Base-by-base conservation (phyloP, 2,888 invertebrate species). In the Miltochrista miniata region DNA sequence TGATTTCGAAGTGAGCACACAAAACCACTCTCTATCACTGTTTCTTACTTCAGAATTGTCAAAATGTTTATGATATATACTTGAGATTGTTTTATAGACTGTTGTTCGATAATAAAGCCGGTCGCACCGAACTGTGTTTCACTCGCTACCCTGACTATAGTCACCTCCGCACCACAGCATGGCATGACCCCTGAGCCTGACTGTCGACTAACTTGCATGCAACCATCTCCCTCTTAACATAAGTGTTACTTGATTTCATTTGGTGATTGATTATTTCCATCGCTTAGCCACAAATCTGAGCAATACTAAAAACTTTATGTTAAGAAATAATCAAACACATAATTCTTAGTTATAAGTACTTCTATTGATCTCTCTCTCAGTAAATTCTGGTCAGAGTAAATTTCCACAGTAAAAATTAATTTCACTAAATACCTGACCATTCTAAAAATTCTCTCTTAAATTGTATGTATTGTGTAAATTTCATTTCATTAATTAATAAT, bases 121-220 rank as follows among this genome's bases (percentile, higher is more conserved):
- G 83, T 76, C 79, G 90, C 90, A 91, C 90, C 76, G 81, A 91
- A 90, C 79, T 87, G 90, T 90, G 90, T 91, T 91, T 91, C 90
- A 91, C 90, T 91, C 83, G 87, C 85, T 78, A 76, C 81, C 86
- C 90, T 74, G 66, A 41, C 43, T 79, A 70, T 75, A 72, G 76
- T 76, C 76, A 81, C 83, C 87, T 78, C 64, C 72, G 88, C 89
- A 88, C 87, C 74, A 72, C 31, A 81, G 89, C 90, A 90, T 90
- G 89, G 89, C 89, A 89, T 90, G 90, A 68, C 66, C 76, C 72
- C 65, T 90, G 90, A 68, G 65, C 76, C 72, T 65, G 62, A 69
- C 67, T 74, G 72, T 73, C 68, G 68, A 77, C 72, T 87, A 81
- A 87, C 81, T 72, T 84, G 90, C 90, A 90, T 90, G 89, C 64